Evolutionary conservation across 2,797 vertebrate species (phyloP), one percentile per base, ranked within the genome.

Genomic region (Rhabdophis nuchalis): DNA sequence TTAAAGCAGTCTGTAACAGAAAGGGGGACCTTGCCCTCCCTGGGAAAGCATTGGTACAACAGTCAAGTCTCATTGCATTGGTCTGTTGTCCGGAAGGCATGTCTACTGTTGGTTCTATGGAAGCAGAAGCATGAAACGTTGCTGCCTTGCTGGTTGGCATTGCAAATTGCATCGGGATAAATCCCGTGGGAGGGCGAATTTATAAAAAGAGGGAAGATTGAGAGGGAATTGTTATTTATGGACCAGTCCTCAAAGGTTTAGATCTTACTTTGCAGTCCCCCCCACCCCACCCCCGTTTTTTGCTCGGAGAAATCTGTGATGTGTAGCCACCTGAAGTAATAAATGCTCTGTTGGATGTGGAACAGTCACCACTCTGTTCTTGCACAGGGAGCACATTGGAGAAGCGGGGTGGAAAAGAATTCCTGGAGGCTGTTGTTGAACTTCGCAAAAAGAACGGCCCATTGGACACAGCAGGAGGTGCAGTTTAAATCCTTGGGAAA

Each of bases 361-460:
- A 89, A 61, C 72, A 11, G 12, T 60, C 14, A 97, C 97, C 95
- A 96, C 58, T 95, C 95, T 97, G 87, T 96, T 96, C 96, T 96
- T 97, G 95, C 96, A 88, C 97, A 99, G 99, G 99, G 89, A 98
- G 96, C 89, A 99, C 99, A 92, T 98, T 99, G 98, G 99, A 99
- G 96, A 99, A 99, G 97, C 99, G 99, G 90, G 99, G 98, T 16
- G 99, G 99, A 93, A 99, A 99, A 97, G 98, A 99, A 96, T 99
- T 99, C 95, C 96, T 97, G 61, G 99, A 99, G 32, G 99, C 99
- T 0, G 97, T 99, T 93, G 97, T 97, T 95, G 99, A 99, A 95
- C 97, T 99, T 91, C 98, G 98, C 96, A 99, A 99, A 98, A 99
- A 99, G 96, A 99, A 99, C 2, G 99, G 98, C 41, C 98, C 99